These are phyloP conservation scores for Macropus fuliginosus DNA, from an alignment of 2,797 vertebrate genomes.

Conservation along the genomic window DNA sequence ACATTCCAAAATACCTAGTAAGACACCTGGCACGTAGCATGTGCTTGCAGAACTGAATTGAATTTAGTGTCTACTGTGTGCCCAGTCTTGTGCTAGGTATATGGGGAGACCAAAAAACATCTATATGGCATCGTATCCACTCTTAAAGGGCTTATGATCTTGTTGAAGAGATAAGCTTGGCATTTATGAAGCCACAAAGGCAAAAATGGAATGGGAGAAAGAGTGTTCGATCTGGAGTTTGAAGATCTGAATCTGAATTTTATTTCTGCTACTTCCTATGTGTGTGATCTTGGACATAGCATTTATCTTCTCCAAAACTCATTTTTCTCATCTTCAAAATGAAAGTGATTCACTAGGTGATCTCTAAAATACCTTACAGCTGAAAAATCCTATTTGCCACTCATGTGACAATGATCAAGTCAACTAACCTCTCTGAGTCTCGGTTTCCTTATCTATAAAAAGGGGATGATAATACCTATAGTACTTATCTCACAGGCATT, in stretches of 20 bases:
- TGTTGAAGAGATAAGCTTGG: not conserved
- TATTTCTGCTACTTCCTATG: not conserved
- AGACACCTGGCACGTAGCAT: not conserved
- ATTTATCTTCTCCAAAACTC: not conserved
- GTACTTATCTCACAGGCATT: not conserved
- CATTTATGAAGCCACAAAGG: not conserved
- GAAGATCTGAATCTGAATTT: not conserved
- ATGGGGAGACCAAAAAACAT: not conserved
- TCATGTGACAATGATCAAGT: not conserved
- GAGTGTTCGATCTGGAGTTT: not conserved
- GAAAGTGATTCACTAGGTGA: not conserved
- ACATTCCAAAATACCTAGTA: not conserved
- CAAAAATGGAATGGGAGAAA: not conserved
- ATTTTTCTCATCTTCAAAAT: not conserved
- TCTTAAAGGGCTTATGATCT: not conserved
- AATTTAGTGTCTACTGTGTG: not conserved
- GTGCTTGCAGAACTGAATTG: not conserved
- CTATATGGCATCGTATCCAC: not conserved
- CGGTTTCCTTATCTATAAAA: not conserved
- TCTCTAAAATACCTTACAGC: not conserved
- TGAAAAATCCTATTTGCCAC: not conserved
- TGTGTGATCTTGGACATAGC: not conserved
- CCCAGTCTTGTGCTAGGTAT: not conserved
- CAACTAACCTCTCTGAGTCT: not conserved
- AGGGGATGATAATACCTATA: not conserved